A percentile compares a stretch with the other conserved stretches of the same genome.
These are phyloP conservation scores for Temnothorax longispinosus DNA, from an alignment of 1,140 invertebrate genomes.

Conservation along the genomic window DNA sequence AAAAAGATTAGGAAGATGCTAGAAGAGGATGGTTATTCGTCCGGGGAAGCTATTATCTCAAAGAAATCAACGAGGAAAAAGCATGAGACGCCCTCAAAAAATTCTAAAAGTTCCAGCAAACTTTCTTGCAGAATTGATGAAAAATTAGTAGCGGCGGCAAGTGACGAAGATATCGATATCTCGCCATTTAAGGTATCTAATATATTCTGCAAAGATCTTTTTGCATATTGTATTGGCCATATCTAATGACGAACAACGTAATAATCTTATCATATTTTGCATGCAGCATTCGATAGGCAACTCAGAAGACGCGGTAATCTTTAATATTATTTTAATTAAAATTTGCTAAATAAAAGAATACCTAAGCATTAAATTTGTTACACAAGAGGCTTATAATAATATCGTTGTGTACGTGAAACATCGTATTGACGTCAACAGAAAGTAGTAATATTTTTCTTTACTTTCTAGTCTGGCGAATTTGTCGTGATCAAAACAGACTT, in stretches of 20 bases:
- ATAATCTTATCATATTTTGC: conserved; percentile 64
- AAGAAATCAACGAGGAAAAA: conserved; percentile 80
- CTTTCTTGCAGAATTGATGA: conserved; percentile 79
- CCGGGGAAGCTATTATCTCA: conserved; percentile 62
- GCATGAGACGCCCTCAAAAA: conserved; percentile 69
- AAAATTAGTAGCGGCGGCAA: conserved; percentile 79
- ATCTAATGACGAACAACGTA: neutral
- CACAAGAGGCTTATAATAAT: neutral
- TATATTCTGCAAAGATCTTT: conserved; percentile 25
- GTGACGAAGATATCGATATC: conserved; percentile 83
- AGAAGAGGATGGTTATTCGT: conserved; percentile 78
- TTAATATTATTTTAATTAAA: conserved; percentile 55
- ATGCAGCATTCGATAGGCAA: conserved; percentile 78
- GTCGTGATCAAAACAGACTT: conserved; percentile 92
- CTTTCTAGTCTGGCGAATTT: conserved; percentile 92
- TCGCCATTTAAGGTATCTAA: conserved; percentile 83
- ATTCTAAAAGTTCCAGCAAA: conserved; percentile 69
- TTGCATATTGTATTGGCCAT: neutral
- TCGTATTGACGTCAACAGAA: conserved; percentile 1
- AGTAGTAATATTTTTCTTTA: conserved; percentile 34
- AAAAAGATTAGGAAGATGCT: conserved; percentile 78
- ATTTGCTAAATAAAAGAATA: neutral
- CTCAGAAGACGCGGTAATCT: conserved; percentile 77
- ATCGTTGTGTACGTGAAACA: conserved; percentile 33
- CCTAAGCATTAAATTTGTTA: neutral